A percentile compares a stretch with the other conserved stretches of the same genome.
These are phyloP conservation scores for Halocaridina rubra DNA, from an alignment of 2,888 invertebrate species.

Conservation along the genomic window DNA sequence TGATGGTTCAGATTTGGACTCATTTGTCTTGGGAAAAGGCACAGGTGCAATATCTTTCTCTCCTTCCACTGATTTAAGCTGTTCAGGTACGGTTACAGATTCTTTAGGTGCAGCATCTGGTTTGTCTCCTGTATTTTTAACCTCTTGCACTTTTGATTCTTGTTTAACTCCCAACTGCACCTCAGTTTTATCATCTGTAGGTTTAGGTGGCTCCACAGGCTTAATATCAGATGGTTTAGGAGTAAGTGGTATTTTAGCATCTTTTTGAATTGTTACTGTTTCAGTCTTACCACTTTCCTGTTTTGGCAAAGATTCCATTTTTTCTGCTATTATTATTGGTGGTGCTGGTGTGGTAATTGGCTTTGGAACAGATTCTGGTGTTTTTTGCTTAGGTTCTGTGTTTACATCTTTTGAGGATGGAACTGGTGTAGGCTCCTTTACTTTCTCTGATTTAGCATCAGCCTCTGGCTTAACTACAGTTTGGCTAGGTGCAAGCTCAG, in stretches of 20 bases:
- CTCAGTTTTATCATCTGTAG: background rate
- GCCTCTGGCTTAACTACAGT: conserved; percentile 19
- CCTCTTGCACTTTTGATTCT: no score
- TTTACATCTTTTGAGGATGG: background rate
- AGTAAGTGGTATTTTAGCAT: background rate
- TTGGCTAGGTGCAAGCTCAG: conserved; percentile 1
- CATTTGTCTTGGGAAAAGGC: no score
- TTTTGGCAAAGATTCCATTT: background rate
- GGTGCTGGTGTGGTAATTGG: background rate
- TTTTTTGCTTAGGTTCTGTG: background rate
- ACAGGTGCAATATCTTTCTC: no score
- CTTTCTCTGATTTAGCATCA: background rate
- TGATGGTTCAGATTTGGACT: background rate
- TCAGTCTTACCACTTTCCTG: background rate
- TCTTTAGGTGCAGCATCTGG: background rate
- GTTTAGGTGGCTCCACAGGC: background rate
- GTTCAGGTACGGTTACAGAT: background rate
- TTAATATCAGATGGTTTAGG: no score
- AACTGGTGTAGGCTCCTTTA: background rate
- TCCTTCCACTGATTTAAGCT: background rate
- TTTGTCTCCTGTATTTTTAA: no score
- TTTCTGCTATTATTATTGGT: background rate
- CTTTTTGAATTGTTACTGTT: background rate
- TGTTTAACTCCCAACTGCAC: no score
- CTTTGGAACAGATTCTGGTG: background rate